Evolutionary conservation across 1,140 invertebrate species (phyloP).

Genomic region (Brachionus sp.): DNA sequence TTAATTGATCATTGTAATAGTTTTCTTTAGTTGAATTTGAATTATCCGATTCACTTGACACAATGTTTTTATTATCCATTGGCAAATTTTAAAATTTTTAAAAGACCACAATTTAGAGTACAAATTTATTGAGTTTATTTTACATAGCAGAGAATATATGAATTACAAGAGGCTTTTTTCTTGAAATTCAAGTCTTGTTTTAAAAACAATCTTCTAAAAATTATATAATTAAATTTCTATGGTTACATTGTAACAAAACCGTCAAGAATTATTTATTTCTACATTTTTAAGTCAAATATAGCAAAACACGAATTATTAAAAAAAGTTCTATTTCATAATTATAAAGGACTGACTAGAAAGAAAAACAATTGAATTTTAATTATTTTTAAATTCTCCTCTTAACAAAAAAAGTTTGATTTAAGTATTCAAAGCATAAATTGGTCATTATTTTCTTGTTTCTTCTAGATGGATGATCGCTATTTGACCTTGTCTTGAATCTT

Average conservation of each 20-base stretch:
- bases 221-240: not conserved
- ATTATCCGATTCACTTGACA: not conserved
- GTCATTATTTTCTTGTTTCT: no score
- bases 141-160: not conserved
- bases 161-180: not conserved
- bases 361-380: no score
- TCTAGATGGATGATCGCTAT: no score
- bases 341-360: no score
- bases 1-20: not conserved
- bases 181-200: not conserved
- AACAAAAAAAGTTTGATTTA: no score
- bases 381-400: no score
- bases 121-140: not conserved
- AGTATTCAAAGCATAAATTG: no score
- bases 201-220: not conserved
- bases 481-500: no score
- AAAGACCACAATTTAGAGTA: not conserved
- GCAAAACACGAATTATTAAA: not conserved
- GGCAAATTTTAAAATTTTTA: not conserved
- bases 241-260: not conserved
- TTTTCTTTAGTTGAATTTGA: conserved; percentile 4
- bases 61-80: not conserved
- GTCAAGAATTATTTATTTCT: not conserved
- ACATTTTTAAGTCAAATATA: not conserved
- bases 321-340: not conserved